Conservation (phyloP, 1,140 invertebrate species). For the Nixonia krombeini region DNA sequence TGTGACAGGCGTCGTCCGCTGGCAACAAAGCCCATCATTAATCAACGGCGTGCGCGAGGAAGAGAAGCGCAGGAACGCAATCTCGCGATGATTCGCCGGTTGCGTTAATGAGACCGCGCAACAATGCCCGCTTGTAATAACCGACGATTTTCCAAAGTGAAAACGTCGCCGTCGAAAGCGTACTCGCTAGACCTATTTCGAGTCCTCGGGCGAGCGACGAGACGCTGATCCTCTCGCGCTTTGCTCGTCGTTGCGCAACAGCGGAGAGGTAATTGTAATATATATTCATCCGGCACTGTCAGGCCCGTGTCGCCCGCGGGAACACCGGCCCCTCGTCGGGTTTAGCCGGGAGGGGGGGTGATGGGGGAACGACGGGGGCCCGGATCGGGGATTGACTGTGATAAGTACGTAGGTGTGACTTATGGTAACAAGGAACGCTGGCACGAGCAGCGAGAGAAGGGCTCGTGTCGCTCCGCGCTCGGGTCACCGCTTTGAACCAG, state of each 20-base stretch:
- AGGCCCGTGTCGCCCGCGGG: constrained; percentile 24
- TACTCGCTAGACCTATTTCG: constrained; percentile 23
- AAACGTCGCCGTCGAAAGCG: constrained; percentile 13
- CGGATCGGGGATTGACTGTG: constrained; percentile 36
- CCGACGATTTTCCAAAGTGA: constrained; percentile 26
- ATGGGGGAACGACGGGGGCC: constrained; percentile 8
- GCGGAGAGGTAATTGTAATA: constrained; percentile 28
- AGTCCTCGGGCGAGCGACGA: constrained; percentile 6
- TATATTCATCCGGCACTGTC: constrained; percentile 36
- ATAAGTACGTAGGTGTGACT: constrained; percentile 55
- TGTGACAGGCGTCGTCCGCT: background rate
- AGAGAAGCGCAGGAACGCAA: constrained; percentile 27
- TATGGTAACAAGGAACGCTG: constrained; percentile 50
- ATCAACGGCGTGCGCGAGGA: no score
- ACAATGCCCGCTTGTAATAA: constrained; percentile 17
- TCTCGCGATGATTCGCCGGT: constrained; percentile 17
- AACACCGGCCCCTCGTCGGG: constrained; percentile 22
- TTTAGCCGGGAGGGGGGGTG: background rate
- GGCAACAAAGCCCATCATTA: no score
- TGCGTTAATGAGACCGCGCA: constrained; percentile 21
- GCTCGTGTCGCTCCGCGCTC: constrained; percentile 33
- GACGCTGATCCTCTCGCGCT: background rate
- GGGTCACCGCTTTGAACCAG: constrained; percentile 48
- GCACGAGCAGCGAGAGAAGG: constrained; percentile 28
- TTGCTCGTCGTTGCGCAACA: constrained; percentile 18